Evolutionary conservation across 1,140 invertebrate genomes (phyloP).

Genomic region (Scaptodrosophila lebanonensis): DNA sequence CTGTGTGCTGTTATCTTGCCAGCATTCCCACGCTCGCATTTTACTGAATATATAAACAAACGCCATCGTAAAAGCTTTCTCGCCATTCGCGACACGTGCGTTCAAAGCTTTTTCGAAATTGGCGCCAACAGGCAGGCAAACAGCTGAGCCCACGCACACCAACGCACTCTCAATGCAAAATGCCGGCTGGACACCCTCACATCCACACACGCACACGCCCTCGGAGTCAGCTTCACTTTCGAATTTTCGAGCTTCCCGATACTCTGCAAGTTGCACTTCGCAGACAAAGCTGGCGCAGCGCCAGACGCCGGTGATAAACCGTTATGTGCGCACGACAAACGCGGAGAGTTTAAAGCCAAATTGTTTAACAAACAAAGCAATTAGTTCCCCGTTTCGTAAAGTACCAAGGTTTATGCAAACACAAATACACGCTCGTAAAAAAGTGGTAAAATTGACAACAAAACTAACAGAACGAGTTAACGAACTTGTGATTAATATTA

Average conservation of each 20-base stretch:
- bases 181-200: conserved; percentile 36
- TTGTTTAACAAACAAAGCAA: no score
- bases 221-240: conserved; percentile 37
- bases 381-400: no score
- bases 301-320: conserved; percentile 58
- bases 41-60: no score
- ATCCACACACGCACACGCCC: not conserved
- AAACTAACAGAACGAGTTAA: no score
- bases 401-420: no score
- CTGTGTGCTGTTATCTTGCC: no score
- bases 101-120: conserved; percentile 20
- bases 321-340: conserved; percentile 32
- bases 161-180: conserved; percentile 26
- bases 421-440: no score
- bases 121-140: conserved; percentile 3
- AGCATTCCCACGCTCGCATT: no score
- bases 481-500: no score
- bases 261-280: not conserved
- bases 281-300: conserved; percentile 1
- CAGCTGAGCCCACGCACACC: conserved; percentile 35
- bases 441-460: no score
- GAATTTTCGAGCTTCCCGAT: conserved; percentile 21
- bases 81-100: conserved; percentile 19
- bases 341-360: conserved; percentile 4
- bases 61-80: conserved; percentile 32